Percentiles rank a stretch among this genome's conserved stretches.
These are phyloP conservation scores for Sinodicranocentrus sp. DNA, from an alignment of 2,888 invertebrate genomes.

Conservation along the genomic window DNA sequence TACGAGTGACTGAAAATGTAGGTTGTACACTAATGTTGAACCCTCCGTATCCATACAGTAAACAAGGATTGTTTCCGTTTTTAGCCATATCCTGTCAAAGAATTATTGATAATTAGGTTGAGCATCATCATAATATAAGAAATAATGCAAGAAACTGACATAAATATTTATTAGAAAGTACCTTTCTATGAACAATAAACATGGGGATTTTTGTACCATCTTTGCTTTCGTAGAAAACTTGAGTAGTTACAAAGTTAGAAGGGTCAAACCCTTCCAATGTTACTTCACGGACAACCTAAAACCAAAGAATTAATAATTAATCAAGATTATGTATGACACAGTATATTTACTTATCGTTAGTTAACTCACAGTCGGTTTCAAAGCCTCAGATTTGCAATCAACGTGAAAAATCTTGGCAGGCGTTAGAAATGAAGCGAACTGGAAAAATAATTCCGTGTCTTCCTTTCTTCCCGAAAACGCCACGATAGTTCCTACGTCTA, in stretches of 20 bases:
- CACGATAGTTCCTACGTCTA: constrained; percentile 92
- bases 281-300: constrained; percentile 90
- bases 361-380: constrained; percentile 82
- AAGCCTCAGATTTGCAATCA: constrained; percentile 82
- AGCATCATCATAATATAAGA: too few relatives aligned
- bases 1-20: constrained; percentile 90
- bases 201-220: constrained; percentile 97
- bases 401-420: constrained; percentile 93
- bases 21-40: constrained; percentile 96
- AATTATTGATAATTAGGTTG: background rate
- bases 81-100: constrained; percentile 51
- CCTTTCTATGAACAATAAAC: constrained; percentile 93
- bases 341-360: too few relatives aligned
- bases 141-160: background rate
- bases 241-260: constrained; percentile 88
- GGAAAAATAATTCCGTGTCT: constrained; percentile 94
- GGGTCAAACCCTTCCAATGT: constrained; percentile 90
- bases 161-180: constrained; percentile 77
- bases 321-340: too few relatives aligned
- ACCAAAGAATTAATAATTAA: too few relatives aligned
- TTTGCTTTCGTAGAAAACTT: constrained; percentile 94
- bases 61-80: constrained; percentile 82
- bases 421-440: constrained; percentile 95
- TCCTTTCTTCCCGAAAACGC: constrained; percentile 91
- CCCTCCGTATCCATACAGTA: constrained; percentile 98